phyloP scores from a whole-genome alignment of 2,888 invertebrate genomes.

The Taenaris catops region DNA sequence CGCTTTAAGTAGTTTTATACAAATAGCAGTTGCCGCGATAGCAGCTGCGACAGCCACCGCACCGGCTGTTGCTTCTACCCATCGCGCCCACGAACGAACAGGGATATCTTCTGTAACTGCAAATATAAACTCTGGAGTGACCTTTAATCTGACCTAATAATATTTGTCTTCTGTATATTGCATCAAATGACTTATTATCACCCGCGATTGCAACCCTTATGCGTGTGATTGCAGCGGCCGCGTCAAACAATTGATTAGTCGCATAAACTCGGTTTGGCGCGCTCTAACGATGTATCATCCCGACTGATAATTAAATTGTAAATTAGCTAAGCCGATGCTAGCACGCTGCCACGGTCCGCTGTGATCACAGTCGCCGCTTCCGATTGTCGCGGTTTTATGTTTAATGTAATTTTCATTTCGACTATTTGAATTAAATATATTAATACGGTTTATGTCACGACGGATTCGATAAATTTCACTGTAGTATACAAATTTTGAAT shows the following conservation, averaged over 20 bases:
- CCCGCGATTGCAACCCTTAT: too few species aligned
- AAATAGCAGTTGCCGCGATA: slow-evolving; percentile 26
- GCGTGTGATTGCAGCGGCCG: slow-evolving; percentile 74
- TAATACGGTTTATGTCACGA: too few species aligned
- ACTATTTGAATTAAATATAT: slow-evolving; percentile 1
- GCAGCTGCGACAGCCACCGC: slow-evolving; percentile 27
- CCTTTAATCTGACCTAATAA: too few species aligned
- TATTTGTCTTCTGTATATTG: too few species aligned
- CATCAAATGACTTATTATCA: too few species aligned
- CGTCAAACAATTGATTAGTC: slow-evolving; percentile 80
- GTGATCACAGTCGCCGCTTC: slow-evolving; percentile 32
- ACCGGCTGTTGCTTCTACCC: slow-evolving; percentile 33
- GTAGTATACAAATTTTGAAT: too few species aligned
- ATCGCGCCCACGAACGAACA: slow-evolving; percentile 30
- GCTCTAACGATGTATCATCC: slow-evolving; percentile 78
- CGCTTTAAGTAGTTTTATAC: slow-evolving; percentile 28
- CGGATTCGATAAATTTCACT: too few species aligned
- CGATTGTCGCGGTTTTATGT: slow-evolving; percentile 20
- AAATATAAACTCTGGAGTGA: too few species aligned
- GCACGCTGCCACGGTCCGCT: slow-evolving; percentile 46
- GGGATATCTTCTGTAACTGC: slow-evolving; percentile 29
- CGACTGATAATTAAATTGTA: slow-evolving; percentile 77
- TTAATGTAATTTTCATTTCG: slow-evolving; percentile 4
- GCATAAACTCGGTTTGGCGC: slow-evolving; percentile 79
- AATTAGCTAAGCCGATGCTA: slow-evolving; percentile 74